Conservation (phyloP, 2,888 invertebrate species). For the Protonemura montana region DNA sequence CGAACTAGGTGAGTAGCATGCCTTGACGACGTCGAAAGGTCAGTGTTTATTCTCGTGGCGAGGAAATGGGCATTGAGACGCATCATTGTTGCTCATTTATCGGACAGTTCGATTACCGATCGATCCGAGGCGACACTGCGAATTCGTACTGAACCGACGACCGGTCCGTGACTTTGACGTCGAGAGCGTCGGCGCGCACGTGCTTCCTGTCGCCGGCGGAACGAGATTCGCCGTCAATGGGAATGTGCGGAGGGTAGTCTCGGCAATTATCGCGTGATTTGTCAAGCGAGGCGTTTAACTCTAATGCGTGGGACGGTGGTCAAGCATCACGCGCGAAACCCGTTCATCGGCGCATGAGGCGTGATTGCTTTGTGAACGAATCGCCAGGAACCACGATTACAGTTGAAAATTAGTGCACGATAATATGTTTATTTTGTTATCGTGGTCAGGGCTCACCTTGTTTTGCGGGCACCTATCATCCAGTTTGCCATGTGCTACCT, state of each 20-base stretch:
- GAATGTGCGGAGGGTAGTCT: neutral
- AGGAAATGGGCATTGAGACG: neutral
- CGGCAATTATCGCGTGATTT: too few relatives aligned
- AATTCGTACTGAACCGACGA: neutral
- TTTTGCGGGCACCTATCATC: too few relatives aligned
- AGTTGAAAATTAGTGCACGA: too few relatives aligned
- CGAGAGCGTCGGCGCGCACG: neutral
- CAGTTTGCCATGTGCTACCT: too few relatives aligned
- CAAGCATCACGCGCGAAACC: too few relatives aligned
- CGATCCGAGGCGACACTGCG: neutral
- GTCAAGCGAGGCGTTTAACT: too few relatives aligned
- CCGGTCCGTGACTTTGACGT: neutral
- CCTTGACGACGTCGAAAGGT: neutral
- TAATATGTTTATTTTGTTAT: too few relatives aligned
- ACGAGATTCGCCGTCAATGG: neutral
- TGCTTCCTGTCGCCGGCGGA: neutral
- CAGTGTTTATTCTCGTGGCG: neutral
- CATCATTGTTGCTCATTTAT: neutral
- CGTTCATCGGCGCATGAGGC: too few relatives aligned
- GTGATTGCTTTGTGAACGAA: too few relatives aligned
- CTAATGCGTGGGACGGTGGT: too few relatives aligned
- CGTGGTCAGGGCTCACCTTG: too few relatives aligned
- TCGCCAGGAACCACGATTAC: too few relatives aligned
- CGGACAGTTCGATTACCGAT: neutral
- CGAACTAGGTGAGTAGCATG: neutral